Evolutionary conservation across 2,113 vertebrate genomes (phyloP), one percentile per base, ranked within the genome.

Genomic region (Dipodomys spectabilis): DNA sequence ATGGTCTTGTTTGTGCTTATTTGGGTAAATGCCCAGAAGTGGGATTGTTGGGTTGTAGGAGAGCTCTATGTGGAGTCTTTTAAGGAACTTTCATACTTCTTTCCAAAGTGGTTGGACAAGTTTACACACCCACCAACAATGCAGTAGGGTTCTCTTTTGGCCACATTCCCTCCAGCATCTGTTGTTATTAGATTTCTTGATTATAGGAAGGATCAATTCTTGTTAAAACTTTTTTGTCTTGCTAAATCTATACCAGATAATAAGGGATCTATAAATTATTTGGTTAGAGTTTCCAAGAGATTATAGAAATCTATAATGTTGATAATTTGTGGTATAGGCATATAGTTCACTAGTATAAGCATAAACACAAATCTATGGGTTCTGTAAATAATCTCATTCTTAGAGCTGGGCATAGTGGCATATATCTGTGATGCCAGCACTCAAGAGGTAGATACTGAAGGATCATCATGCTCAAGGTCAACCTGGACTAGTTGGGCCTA

Each of bases 331-430:
- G 49, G 27, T 77, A 28, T 53, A 49, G 69, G 35, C 27, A 35
- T 68, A 27, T 72, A 65, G 16, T 84, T 39, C 69, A 82, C 45
- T 82, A 32, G 25, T 45, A 2, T 82, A 39, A 80, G 28, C 22
- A 4, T 82, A 95, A 86, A 79, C 19, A 71, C 45, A 79, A 39
- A 44, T 2, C 60, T 49, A 67, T 82, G 82, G 30, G 39, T 68
- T 88, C 90, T 93, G 7, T 79, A 30, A 44, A 30, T 81, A 72
- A 90, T 82, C 44, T 93, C 88, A 28, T 69, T 44, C 39, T 45
- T 49, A 20, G 44, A 32, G 28, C 27, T 35, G 28, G 27, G 18
- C 64, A 53, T 20, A 25, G 18, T 30, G 62, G 53, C 19, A 4
- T 30, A 57, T 4, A 20, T 19, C 35, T 44, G 27, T 3, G 18